These are phyloP conservation scores for Vicugna pacos DNA, from an alignment of 2,113 vertebrate species.

Conservation along the genomic window DNA sequence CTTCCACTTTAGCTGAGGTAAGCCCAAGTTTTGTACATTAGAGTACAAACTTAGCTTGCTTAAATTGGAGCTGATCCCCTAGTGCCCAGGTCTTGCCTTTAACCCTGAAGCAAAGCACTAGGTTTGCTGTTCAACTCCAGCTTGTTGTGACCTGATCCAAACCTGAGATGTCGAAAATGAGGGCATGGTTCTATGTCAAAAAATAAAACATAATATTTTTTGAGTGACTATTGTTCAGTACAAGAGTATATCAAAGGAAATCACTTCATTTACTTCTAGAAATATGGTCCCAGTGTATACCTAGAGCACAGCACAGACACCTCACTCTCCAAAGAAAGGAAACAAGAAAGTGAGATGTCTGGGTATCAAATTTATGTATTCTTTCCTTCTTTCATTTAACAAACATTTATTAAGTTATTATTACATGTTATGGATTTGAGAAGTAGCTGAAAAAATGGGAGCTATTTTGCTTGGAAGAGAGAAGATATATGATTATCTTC, in stretches of 20 bases:
- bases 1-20: slow-evolving; percentile 94
- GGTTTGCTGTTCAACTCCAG: slow-evolving; percentile 57
- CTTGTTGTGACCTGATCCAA: slow-evolving; percentile 23
- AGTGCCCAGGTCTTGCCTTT: slow-evolving; percentile 84
- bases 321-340: background rate
- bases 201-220: slow-evolving; percentile 37
- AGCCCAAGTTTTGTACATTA: slow-evolving; percentile 87
- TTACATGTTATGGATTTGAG: background rate
- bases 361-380: background rate
- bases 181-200: background rate
- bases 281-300: background rate
- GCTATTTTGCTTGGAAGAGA: background rate
- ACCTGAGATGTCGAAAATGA: slow-evolving; percentile 25
- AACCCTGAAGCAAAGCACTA: slow-evolving; percentile 75
- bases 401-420: background rate
- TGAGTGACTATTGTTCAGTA: background rate
- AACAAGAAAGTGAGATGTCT: background rate
- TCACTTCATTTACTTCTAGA: slow-evolving; percentile 16
- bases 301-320: background rate
- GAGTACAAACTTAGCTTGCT: slow-evolving; percentile 85
- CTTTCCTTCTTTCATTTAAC: background rate
- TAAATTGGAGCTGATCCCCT: slow-evolving; percentile 87
- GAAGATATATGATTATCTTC: background rate
- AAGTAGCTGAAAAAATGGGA: background rate
- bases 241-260: slow-evolving; percentile 8